Conservation (phyloP, 2,113 vertebrate species). For the Thalassarche chlororhynchos region DNA sequence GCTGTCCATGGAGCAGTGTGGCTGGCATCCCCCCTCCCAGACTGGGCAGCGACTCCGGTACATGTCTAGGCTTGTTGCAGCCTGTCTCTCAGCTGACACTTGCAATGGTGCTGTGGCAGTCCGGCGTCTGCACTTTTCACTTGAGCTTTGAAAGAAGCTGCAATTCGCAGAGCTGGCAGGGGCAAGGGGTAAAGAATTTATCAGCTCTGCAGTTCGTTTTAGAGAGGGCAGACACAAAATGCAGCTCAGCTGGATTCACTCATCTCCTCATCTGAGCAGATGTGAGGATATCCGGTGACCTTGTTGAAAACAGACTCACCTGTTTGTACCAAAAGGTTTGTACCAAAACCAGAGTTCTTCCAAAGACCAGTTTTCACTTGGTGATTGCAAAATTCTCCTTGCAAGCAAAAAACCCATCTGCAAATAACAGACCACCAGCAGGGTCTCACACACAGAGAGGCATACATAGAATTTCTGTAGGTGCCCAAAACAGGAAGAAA, state of each 20-base stretch:
- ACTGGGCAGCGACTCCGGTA: not conserved
- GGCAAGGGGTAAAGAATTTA: not conserved
- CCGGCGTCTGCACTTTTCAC: not conserved
- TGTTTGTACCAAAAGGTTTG: not conserved
- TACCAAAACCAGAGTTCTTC: not conserved
- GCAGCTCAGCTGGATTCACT: conserved; percentile 32
- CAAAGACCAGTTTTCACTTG: not conserved
- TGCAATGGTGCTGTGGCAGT: not conserved
- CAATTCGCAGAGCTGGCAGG: not conserved
- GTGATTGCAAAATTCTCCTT: not conserved
- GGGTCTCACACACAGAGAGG: not conserved
- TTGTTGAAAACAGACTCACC: conserved; percentile 49
- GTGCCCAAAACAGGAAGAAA: not conserved
- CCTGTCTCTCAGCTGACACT: not conserved
- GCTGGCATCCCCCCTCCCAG: not conserved
- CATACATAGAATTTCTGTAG: not conserved
- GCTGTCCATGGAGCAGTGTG: not conserved
- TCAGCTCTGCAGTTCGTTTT: not conserved
- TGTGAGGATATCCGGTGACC: conserved; percentile 11
- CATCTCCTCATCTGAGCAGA: conserved; percentile 4
- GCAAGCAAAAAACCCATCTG: not conserved
- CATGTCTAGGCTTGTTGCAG: not conserved
- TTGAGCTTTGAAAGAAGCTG: not conserved
- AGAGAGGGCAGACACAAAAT: conserved; percentile 19
- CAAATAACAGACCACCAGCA: not conserved